Conservation (phyloP, 2,888 invertebrate species). For the Tinea pellionella region DNA sequence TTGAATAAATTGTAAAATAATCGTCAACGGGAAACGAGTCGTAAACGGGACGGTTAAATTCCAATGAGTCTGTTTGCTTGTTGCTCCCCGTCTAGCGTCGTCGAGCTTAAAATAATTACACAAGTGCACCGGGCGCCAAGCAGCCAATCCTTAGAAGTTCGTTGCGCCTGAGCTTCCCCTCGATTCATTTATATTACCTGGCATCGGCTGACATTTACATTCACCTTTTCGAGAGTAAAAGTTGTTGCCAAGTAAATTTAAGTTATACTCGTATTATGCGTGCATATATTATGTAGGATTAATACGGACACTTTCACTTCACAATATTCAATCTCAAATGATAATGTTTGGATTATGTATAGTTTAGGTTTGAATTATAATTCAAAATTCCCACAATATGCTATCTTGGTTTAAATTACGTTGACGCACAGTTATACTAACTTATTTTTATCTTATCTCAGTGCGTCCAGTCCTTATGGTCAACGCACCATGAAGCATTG, state of each 20-base stretch:
- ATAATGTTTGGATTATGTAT: neutral
- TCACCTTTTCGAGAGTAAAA: conserved; percentile 28
- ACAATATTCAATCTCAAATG: neutral
- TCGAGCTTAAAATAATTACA: conserved; percentile 62
- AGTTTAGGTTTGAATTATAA: too few species aligned
- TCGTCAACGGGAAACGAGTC: neutral
- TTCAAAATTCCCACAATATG: neutral
- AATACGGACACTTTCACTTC: conserved; percentile 41
- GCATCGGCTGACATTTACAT: conserved; percentile 21
- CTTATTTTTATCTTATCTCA: neutral
- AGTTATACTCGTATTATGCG: neutral
- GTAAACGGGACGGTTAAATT: neutral
- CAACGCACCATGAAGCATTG: conserved; percentile 13
- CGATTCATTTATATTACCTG: conserved; percentile 27
- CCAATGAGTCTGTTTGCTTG: conserved; percentile 31
- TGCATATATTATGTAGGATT: neutral
- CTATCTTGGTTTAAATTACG: neutral
- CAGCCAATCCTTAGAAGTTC: conserved; percentile 38
- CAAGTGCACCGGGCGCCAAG: conserved; percentile 43
- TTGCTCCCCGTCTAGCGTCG: conserved; percentile 31
- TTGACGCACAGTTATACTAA: neutral
- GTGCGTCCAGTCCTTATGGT: neutral
- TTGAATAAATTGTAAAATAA: neutral
- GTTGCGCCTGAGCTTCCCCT: conserved; percentile 30
- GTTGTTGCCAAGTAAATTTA: conserved; percentile 22